A percentile compares a stretch with the other conserved stretches of the same genome.
phyloP scores from a whole-genome alignment of 1,140 invertebrate species.

The Hirudo medicinalis region DNA sequence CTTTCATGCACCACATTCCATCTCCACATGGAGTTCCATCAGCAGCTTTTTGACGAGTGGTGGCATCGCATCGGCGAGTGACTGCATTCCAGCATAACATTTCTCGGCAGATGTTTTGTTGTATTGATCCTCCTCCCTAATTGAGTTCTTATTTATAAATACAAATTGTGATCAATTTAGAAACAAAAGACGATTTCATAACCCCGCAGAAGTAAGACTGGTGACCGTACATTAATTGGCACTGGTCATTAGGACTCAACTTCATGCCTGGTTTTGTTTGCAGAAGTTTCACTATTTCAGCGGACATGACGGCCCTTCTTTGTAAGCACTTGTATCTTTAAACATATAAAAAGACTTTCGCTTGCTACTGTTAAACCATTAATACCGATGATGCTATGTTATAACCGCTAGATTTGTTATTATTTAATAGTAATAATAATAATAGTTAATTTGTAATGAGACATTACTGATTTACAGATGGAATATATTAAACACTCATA shows the following conservation, averaged over 20 bases:
- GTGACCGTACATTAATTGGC: neutral
- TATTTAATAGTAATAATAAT: too few species aligned
- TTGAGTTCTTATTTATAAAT: neutral
- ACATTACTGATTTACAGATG: too few species aligned
- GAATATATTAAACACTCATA: too few species aligned
- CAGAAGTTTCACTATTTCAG: neutral
- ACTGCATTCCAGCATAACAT: neutral
- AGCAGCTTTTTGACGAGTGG: too few species aligned
- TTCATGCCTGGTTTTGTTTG: neutral
- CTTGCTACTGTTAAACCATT: too few species aligned
- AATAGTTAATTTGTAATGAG: too few species aligned
- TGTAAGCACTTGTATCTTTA: neutral
- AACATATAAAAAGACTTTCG: too few species aligned
- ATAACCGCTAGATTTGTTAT: too few species aligned
- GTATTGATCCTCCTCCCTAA: neutral
- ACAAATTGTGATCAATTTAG: neutral
- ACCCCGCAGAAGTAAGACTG: neutral
- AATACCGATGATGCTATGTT: too few species aligned
- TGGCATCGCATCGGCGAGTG: neutral
- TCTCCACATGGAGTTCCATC: conserved; percentile 3
- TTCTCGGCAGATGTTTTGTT: neutral
- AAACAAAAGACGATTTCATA: neutral
- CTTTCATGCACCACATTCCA: conserved; percentile 4
- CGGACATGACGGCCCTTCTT: neutral
- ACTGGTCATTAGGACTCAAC: neutral